Conservation (phyloP, 2,797 vertebrate genomes). For the Anas capensis region DNA sequence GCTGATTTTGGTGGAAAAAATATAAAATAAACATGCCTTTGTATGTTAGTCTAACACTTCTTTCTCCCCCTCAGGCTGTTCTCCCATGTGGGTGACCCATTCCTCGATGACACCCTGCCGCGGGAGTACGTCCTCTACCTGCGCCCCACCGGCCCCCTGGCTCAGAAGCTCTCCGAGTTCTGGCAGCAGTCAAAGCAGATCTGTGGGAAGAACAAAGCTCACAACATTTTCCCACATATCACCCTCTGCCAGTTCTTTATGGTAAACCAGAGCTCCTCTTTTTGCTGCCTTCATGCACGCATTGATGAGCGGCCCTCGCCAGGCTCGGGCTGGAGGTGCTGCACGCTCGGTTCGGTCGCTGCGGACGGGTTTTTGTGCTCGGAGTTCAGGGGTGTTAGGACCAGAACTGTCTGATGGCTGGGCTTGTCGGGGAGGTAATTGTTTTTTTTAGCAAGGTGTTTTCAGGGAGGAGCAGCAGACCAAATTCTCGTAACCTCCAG, state of each 20-base stretch:
- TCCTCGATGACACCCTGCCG: slow-evolving; percentile 93
- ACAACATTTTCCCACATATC: slow-evolving; percentile 99
- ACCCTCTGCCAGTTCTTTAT: slow-evolving; percentile 99
- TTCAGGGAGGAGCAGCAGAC: not conserved
- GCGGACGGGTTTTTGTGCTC: not conserved
- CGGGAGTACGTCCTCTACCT: slow-evolving; percentile 97
- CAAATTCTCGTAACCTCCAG: not conserved
- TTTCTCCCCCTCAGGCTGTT: slow-evolving; percentile 87
- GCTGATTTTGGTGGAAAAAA: not conserved
- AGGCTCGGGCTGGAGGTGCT: not conserved
- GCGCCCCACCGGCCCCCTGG: slow-evolving; percentile 92
- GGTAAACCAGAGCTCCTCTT: slow-evolving; percentile 79
- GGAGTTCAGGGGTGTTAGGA: not conserved
- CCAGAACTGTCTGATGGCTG: not conserved
- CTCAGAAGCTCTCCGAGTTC: slow-evolving; percentile 94
- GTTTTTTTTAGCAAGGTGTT: not conserved
- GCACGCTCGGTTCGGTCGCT: fast-evolving
- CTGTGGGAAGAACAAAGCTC: slow-evolving; percentile 98
- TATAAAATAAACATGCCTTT: not conserved
- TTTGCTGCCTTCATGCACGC: not conserved
- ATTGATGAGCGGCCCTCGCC: not conserved
- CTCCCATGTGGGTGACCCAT: slow-evolving; percentile 96
- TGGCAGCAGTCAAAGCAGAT: slow-evolving; percentile 96
- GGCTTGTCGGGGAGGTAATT: not conserved
- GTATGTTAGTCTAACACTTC: fast-evolving